Base-by-base conservation (phyloP, 2,113 vertebrate species). In the Ptychochromis oligacanthus region DNA sequence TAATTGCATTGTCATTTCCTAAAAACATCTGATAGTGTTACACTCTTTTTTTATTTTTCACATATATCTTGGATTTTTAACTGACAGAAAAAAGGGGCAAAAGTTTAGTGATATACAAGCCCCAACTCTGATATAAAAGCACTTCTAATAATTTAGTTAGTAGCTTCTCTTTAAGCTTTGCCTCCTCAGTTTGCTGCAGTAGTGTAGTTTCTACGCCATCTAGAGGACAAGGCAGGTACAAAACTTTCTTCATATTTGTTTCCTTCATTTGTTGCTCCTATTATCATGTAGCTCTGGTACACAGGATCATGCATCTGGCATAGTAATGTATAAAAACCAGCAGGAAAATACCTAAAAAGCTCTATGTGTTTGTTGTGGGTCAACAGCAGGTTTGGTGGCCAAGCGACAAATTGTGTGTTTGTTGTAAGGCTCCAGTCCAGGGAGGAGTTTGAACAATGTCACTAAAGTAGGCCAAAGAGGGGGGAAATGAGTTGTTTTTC, bases 401-500 rank as follows among this genome's bases (percentile, higher is more conserved):
- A 31, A 4, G 28, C 62, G 49, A 87, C 38, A 62, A 84, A 80
- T 78, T 75, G 76, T 75, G 64, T 76, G 62, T 81, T 88, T 90
- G 67, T 80, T 90, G 82, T 55, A 76, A 75, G 60, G 70, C 84
- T 89, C 59, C 40, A 28, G 76, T 79, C 52, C 70, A 74, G 78
- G 64, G 8, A 81, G 75, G 55, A 80, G 61, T 85, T 83, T 67
- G 55, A 75, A 83, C 85, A 85, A 86, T 82, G 79, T 74, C 55
- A 77, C 75, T 85, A 90, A 87, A 60, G 43, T 88, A 77, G 90
- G 70, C 75, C 64, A 77, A 54, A 31, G 61, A 4, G 80, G 38
- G 58, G 70, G 52, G 54, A 18, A 17, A 82, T 9, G n/a, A 36
- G 56, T 40, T 91, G 75, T 90, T 93, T 91, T 93, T 90, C 75